phyloP scores from a whole-genome alignment of 2,113 vertebrate species.

The Larimichthys crocea region DNA sequence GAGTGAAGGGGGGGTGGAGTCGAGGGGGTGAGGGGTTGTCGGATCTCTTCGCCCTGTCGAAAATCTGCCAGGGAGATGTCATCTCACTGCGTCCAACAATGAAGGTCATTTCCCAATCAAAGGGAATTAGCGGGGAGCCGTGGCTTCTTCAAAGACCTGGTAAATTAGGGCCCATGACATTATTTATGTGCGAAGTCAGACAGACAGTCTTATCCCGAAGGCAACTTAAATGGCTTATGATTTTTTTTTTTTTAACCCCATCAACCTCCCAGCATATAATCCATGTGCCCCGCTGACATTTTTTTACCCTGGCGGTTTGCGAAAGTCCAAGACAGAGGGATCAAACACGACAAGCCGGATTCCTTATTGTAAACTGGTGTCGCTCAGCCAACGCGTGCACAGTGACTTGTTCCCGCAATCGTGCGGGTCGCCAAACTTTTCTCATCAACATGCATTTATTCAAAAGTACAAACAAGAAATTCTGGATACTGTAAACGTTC shows the following conservation, averaged over 20 bases:
- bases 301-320: conserved; percentile 43
- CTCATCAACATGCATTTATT: conserved; percentile 77
- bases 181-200: conserved; percentile 68
- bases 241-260: neutral
- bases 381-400: conserved; percentile 4
- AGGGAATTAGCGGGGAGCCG: conserved; percentile 70
- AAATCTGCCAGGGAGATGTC: conserved; percentile 75
- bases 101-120: conserved; percentile 80
- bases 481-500: conserved; percentile 61
- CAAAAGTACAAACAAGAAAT: conserved; percentile 60
- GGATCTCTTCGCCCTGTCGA: conserved; percentile 52
- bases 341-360: conserved; percentile 41
- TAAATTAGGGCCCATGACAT: conserved; percentile 67
- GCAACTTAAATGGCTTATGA: conserved; percentile 72
- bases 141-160: conserved; percentile 69
- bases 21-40: conserved; percentile 25
- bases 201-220: conserved; percentile 67
- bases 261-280: conserved; percentile 65
- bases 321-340: conserved; percentile 55
- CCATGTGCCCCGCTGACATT: conserved; percentile 61
- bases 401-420: conserved; percentile 5
- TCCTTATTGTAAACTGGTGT: conserved; percentile 41
- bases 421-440: conserved; percentile 51
- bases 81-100: conserved; percentile 74
- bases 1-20: neutral